phyloP scores from a whole-genome alignment of 1,140 invertebrate genomes.

The Zaprionus gabonicus region DNA sequence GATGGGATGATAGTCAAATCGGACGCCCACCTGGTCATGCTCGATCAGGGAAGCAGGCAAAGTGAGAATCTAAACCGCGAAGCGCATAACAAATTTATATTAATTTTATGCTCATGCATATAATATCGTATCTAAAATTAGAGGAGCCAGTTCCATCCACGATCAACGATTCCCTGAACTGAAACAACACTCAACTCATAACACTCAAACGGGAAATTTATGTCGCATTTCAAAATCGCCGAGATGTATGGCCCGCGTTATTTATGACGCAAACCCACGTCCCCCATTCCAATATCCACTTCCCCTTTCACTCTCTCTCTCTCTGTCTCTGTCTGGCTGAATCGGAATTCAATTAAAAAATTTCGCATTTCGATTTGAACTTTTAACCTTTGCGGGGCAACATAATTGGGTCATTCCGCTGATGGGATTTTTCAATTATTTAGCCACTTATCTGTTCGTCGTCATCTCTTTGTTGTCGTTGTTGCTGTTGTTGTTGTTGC shows the following conservation, averaged over 20 bases:
- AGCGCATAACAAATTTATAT: slow-evolving; percentile 57
- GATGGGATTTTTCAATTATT: slow-evolving; percentile 68
- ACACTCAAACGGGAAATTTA: slow-evolving; percentile 35
- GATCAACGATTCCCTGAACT: not conserved
- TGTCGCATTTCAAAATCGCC: slow-evolving; percentile 47
- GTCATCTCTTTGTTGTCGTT: slow-evolving; percentile 66
- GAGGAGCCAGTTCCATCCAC: slow-evolving; percentile 2
- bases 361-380: slow-evolving; percentile 60
- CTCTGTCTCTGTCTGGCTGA: no score
- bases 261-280: slow-evolving; percentile 10
- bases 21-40: slow-evolving; percentile 53
- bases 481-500: not conserved
- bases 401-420: slow-evolving; percentile 67
- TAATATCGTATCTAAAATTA: slow-evolving; percentile 40
- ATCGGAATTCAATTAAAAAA: slow-evolving; percentile 60
- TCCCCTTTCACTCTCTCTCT: not conserved
- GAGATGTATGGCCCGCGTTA: slow-evolving; percentile 19
- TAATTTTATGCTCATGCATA: slow-evolving; percentile 48
- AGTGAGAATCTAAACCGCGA: not conserved
- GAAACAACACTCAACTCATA: slow-evolving; percentile 23
- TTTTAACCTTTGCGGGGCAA: slow-evolving; percentile 58
- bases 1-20: slow-evolving; percentile 25
- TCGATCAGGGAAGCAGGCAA: not conserved
- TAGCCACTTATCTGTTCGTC: slow-evolving; percentile 62
- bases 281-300: not conserved